Base-by-base conservation (phyloP, 2,888 invertebrate genomes). In the Lasius fuliginosus region DNA sequence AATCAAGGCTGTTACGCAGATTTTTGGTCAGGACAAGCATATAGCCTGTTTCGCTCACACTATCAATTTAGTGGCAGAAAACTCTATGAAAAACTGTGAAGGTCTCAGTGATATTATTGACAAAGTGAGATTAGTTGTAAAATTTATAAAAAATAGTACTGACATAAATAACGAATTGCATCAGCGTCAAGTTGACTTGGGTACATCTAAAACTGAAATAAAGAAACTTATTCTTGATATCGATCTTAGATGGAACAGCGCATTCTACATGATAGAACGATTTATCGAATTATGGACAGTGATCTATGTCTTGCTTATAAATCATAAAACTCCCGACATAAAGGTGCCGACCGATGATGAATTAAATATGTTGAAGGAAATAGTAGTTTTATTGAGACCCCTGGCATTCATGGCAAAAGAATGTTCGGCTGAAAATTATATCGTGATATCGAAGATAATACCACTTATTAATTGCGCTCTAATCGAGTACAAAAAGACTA, bases 1-100 rank as follows among this genome's bases (percentile, higher is more conserved):
- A 4, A 11, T 46, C 12, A 23, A 11, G 6, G 27, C 4, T 11
- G 23, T 23, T 23, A 11, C 5, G 0, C 15, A 49, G 1, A 49
- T 0, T 27, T 79, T 79, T 58, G 46, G 9, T n/a, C 1, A 58
- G 3, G 1, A 27, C 33, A 81, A 42, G 46, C 49, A 36, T 18
- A 23, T 79, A 33, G 5, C 12, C 9, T 79, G 46, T 33, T 79
- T 81, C 18, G 49, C 62, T 36, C 49, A 49, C 9, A 65, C 18
- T 12, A 56, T 40, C 8, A 68, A 77, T 36, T 36, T 40, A 18
- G 46, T 46, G 1, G 23, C 30, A 30, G 49, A 58, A 40, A 58
- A 71, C n/a, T 27, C n/a, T 23, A 9, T 81, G 1, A 46, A 60
- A 3, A 60, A 62, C 3, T 36, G 23, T 4, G 4, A 40, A 58